Evolutionary conservation across 1,140 invertebrate species (phyloP).

Genomic region (Sycophaga agraensis): DNA sequence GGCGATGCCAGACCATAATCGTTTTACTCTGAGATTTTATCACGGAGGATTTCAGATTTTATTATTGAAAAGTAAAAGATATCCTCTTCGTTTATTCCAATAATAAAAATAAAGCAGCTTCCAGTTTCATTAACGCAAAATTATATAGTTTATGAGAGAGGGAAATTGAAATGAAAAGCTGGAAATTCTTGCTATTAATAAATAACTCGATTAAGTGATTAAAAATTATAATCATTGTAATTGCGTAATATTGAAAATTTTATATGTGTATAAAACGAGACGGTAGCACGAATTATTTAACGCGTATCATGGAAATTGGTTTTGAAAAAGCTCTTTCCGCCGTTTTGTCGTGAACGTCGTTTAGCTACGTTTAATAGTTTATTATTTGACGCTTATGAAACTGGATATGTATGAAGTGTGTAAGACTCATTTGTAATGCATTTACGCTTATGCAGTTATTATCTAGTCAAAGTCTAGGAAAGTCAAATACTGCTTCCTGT

Average conservation of each 20-base stretch:
- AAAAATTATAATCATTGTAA: conserved; percentile 12
- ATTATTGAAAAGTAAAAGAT: neutral
- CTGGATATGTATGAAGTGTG: conserved; percentile 19
- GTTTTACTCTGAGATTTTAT: conserved; percentile 13
- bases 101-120: conserved; percentile 3
- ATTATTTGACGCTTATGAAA: conserved; percentile 24
- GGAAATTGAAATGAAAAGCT: neutral
- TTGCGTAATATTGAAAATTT: conserved; percentile 16
- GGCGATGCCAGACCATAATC: neutral
- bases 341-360: too few species aligned
- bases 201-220: conserved; percentile 16
- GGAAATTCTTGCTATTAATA: conserved; percentile 9
- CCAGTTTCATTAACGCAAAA: conserved; percentile 27
- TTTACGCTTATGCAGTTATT: conserved; percentile 25
- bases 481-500: neutral
- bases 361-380: neutral
- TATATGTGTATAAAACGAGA: conserved; percentile 22
- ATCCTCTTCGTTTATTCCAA: neutral
- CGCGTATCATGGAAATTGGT: neutral
- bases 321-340: neutral
- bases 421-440: conserved; percentile 21
- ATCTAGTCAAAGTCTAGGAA: neutral
- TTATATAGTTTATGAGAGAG: conserved; percentile 25
- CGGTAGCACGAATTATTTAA: neutral
- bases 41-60: conserved; percentile 14